Percentiles rank a stretch among this genome's conserved stretches.
Evolutionary conservation across 1,140 invertebrate genomes (phyloP).

Genomic region (Drosophila kurseongensis): DNA sequence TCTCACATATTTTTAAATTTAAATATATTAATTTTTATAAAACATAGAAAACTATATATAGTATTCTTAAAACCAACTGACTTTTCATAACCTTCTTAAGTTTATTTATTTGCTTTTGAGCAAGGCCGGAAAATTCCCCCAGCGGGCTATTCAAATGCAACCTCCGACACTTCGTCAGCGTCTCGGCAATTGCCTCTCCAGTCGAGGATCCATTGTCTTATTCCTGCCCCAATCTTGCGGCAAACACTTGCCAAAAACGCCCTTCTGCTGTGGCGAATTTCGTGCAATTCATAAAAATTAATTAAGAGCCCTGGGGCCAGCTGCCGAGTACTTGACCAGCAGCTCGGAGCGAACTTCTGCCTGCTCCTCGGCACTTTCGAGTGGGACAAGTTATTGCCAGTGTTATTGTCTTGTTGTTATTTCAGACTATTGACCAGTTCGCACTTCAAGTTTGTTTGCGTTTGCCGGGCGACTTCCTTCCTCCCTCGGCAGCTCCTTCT

Average conservation of each 20-base stretch:
- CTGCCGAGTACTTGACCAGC: slow-evolving; percentile 72
- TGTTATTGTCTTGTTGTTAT: slow-evolving; percentile 81
- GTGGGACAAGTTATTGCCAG: slow-evolving; percentile 70
- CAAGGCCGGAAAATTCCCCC: slow-evolving; percentile 1
- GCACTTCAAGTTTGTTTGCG: slow-evolving; percentile 72
- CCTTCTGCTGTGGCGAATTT: slow-evolving; percentile 54
- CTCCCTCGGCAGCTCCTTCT: neutral
- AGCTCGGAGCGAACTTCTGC: slow-evolving; percentile 34
- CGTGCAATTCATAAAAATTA: slow-evolving; percentile 81
- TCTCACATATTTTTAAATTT: too few relatives aligned
- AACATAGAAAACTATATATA: neutral
- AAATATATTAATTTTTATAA: too few relatives aligned
- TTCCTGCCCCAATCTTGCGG: slow-evolving; percentile 11
- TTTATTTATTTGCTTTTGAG: slow-evolving; percentile 24
- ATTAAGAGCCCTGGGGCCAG: slow-evolving; percentile 65
- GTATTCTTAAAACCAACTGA: neutral
- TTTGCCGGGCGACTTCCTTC: slow-evolving; percentile 15
- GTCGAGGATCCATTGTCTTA: slow-evolving; percentile 32
- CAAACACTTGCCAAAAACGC: slow-evolving; percentile 58
- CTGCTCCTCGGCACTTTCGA: slow-evolving; percentile 18
- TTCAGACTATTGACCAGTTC: slow-evolving; percentile 80
- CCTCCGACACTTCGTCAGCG: slow-evolving; percentile 44
- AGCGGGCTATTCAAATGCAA: slow-evolving; percentile 29
- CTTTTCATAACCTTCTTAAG: neutral
- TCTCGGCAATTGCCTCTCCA: slow-evolving; percentile 31